Base-by-base conservation (phyloP, 2,113 vertebrate species). In the Mormyrus iriodes region DNA sequence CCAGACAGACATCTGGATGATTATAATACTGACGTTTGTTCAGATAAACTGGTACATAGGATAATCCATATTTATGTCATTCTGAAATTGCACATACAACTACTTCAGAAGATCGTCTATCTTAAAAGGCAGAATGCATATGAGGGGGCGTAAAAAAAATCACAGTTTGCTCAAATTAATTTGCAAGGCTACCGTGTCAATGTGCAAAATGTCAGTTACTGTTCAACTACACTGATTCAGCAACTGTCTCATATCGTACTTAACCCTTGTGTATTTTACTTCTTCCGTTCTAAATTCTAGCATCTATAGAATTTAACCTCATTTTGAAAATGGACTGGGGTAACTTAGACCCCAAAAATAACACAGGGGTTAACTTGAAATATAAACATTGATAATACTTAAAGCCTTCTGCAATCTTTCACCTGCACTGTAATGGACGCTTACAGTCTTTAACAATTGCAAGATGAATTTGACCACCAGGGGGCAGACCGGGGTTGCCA, bases 21-120 rank as follows among this genome's bases (percentile, higher is more conserved):
- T 84, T 84, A 84, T 48, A 84, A 48, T 49, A 46, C 82, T 84
- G 82, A 46, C 82, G 48, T 84, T 84, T 84, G 82, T 48, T 84
- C 42, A 48, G 44, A 48, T 48, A 46, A 84, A 24, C 82, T 48
- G 17, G 19, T 21, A 46, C 21, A 44, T 84, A 7, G 44, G 7
- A 84, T 84, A 44, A 84, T 84, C 73, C 35, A 35, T 79, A 79
- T 79, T 79, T 79, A 79, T 19, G 73, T 42, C 15, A 79, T 79
- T 79, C 35, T 35, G 73, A 79, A 79, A 39, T 42, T 39, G 35
- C 35, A 79, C 73, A 79, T 79, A 17, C 73, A 79, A 15, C 35
- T 1, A 79, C 35, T 79, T 79, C 73, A 79, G 73, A 79, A 79
- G 73, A 79, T 79, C 61, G 10, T 39, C 35, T 79, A 79, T 79